Evolutionary conservation across 2,113 vertebrate genomes (phyloP), one percentile per base, ranked within the genome.

Genomic region (Nestor notabilis): DNA sequence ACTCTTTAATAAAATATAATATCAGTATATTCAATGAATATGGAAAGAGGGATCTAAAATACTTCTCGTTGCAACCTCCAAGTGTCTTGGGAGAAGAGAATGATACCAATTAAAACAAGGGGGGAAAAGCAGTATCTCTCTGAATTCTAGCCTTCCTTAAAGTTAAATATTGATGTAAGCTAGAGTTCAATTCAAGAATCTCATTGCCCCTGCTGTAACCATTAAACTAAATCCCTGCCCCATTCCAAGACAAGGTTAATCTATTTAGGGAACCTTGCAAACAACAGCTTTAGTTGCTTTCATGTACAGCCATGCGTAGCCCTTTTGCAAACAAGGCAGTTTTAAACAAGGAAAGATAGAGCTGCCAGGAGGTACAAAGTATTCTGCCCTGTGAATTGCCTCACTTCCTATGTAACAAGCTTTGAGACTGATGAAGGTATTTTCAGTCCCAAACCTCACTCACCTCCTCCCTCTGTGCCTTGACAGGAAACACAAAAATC

Each of bases 1-100:
- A 79, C 37, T 95, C 70, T 87, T 94, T 92, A 96, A 96, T 95
- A 97, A 97, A 95, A 95, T 96, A 96, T 92, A 95, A 79, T 97
- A 94, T 94, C 89, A 69, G 61, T 95, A 84, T 87, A 97, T 97
- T 89, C 65, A 87, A 87, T 92, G 94, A 95, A 95, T 96, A 95
- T 75, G 80, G 72, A 93, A 94, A 89, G 77, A 84, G 24, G 55
- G 56, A 84, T 87, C 83, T 95, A 93, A 96, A 87, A 87, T 89
- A 93, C 92, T 93, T 95, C 74, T 89, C 0, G 0, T 89, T 87
- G 89, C 70, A 95, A 39, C 46, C 87, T 85, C 68, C 77, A 65
- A 61, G 33, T 89, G 28, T 53, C 83, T 83, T 65, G 58, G 72
- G 83, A 95, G 84, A 87, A 41, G 74, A 95, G 83, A 77, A 95